Conservation (phyloP, 1,140 invertebrate species). For the Belonocnema kinseyi region DNA sequence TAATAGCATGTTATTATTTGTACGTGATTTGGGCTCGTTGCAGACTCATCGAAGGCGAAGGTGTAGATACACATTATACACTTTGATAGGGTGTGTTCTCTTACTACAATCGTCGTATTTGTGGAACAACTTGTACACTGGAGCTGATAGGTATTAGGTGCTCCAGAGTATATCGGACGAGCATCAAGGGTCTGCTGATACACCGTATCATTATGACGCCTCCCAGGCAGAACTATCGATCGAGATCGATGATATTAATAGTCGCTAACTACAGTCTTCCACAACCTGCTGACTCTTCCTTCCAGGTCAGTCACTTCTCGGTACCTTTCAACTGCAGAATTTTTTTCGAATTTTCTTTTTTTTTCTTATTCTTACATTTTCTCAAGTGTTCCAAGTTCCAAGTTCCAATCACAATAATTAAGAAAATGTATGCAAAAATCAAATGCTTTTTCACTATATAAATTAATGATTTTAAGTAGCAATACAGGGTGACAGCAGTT, state of each 20-base stretch:
- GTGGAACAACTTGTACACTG: conserved; percentile 44
- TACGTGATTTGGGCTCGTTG: conserved; percentile 56
- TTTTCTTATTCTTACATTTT: background rate
- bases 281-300: conserved; percentile 46
- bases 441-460: too few relatives aligned
- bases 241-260: conserved; percentile 73
- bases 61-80: conserved; percentile 38
- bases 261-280: conserved; percentile 71
- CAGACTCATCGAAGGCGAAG: conserved; percentile 46
- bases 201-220: conserved; percentile 72
- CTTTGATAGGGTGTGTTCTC: background rate
- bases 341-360: background rate
- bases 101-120: conserved; percentile 7
- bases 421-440: too few relatives aligned
- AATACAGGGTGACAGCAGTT: too few relatives aligned
- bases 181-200: conserved; percentile 54
- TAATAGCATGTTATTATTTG: conserved; percentile 65
- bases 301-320: conserved; percentile 27
- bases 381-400: too few relatives aligned
- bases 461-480: too few relatives aligned
- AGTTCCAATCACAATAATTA: too few relatives aligned
- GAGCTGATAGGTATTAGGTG: conserved; percentile 50
- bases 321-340: conserved; percentile 15
- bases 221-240: conserved; percentile 70
- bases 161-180: conserved; percentile 52